Evolutionary conservation across 1,140 invertebrate genomes (phyloP).

Genomic region (Tribolium madens): DNA sequence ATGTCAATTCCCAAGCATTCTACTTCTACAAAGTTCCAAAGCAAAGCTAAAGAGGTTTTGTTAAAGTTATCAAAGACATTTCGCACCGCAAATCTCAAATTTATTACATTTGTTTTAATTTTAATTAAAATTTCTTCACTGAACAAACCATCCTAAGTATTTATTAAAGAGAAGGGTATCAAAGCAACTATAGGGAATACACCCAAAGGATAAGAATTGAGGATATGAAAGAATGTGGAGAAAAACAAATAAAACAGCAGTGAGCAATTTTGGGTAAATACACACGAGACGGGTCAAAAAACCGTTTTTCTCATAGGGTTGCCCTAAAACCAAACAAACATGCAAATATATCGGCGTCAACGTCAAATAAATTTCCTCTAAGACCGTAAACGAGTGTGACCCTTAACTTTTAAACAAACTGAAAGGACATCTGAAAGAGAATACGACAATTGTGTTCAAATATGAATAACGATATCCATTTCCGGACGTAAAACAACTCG

Average conservation of each 20-base stretch:
- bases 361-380: slow-evolving; percentile 29
- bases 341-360: slow-evolving; percentile 28
- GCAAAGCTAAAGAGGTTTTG: slow-evolving; percentile 23
- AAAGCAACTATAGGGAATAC: neutral
- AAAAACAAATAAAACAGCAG: slow-evolving; percentile 20
- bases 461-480: slow-evolving; percentile 34
- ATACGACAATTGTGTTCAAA: slow-evolving; percentile 11
- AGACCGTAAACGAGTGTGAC: neutral
- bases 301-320: slow-evolving; percentile 19
- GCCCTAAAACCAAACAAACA: slow-evolving; percentile 34
- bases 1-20: neutral
- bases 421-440: neutral
- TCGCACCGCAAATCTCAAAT: neutral
- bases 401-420: slow-evolving; percentile 30
- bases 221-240: neutral
- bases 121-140: neutral
- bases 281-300: slow-evolving; percentile 13
- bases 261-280: neutral
- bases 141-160: too few relatives aligned
- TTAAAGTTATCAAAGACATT: slow-evolving; percentile 4
- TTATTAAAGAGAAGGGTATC: neutral
- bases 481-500: slow-evolving; percentile 18
- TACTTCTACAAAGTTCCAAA: neutral
- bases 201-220: neutral
- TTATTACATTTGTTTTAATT: slow-evolving; percentile 22